phyloP scores from a whole-genome alignment of 1,140 invertebrate species.

The Cydia strobilella region DNA sequence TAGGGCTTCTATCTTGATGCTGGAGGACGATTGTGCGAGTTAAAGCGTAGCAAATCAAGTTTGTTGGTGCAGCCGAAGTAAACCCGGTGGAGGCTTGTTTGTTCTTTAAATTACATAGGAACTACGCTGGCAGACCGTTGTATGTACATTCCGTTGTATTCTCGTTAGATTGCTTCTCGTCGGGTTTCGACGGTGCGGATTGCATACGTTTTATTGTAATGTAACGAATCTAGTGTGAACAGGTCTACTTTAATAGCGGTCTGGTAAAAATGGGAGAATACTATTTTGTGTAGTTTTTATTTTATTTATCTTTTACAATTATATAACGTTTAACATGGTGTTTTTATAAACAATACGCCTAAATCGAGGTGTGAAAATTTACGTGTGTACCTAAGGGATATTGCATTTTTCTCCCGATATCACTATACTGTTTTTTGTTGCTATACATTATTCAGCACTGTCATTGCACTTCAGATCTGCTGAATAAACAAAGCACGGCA shows the following conservation, averaged over 20 bases:
- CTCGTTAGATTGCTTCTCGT: conserved; percentile 52
- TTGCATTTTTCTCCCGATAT: not conserved
- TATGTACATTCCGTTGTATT: conserved; percentile 46
- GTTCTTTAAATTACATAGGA: conserved; percentile 62
- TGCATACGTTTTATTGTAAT: conserved; percentile 44
- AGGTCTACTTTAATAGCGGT: not conserved
- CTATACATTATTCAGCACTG: conserved; percentile 40
- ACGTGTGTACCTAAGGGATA: too few relatives aligned
- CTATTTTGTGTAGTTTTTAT: not conserved
- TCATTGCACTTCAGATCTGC: conserved; percentile 43
- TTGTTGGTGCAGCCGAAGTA: conserved; percentile 50
- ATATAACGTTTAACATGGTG: too few relatives aligned
- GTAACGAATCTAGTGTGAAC: not conserved
- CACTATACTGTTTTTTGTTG: not conserved
- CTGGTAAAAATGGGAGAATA: not conserved
- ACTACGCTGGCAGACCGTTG: conserved; percentile 44
- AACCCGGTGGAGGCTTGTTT: conserved; percentile 51
- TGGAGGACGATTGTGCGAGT: conserved; percentile 47
- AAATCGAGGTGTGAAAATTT: too few relatives aligned
- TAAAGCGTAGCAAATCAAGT: conserved; percentile 48
- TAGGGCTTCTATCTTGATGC: conserved; percentile 23
- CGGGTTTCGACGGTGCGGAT: conserved; percentile 44
- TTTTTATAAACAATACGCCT: too few relatives aligned
- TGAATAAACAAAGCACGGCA: conserved; percentile 54
- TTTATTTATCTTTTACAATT: too few relatives aligned